Conservation (phyloP, 1,140 invertebrate genomes). For the Euwallacea fornicatus region DNA sequence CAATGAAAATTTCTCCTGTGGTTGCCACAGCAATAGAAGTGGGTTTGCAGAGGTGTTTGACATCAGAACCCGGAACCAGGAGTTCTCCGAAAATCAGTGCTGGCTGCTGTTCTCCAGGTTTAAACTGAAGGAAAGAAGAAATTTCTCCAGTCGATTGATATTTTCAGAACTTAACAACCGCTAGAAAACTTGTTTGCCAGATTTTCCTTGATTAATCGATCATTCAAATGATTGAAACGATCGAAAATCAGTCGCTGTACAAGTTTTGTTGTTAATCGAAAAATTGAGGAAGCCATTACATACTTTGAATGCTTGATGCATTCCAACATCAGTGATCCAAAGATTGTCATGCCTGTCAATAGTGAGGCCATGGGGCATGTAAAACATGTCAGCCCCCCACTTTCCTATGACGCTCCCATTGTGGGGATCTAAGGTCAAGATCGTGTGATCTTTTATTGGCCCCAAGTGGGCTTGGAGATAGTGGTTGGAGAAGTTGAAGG, state of each 20-base stretch:
- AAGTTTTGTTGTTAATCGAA: background rate
- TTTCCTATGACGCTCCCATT: slow-evolving; percentile 72
- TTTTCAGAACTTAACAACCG: too few relatives aligned
- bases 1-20: slow-evolving; percentile 89
- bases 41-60: slow-evolving; percentile 88
- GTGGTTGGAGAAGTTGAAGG: slow-evolving; percentile 73
- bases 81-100: slow-evolving; percentile 76
- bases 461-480: slow-evolving; percentile 67
- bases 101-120: slow-evolving; percentile 66
- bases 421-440: slow-evolving; percentile 74
- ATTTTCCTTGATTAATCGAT: too few relatives aligned
- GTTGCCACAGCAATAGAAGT: slow-evolving; percentile 86
- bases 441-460: slow-evolving; percentile 78
- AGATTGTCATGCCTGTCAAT: slow-evolving; percentile 84
- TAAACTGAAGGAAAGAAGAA: slow-evolving; percentile 62
- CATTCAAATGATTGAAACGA: too few relatives aligned
- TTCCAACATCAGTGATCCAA: slow-evolving; percentile 95
- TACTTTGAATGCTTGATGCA: slow-evolving; percentile 93
- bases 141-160: too few relatives aligned
- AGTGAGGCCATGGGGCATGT: slow-evolving; percentile 92
- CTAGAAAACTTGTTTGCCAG: too few relatives aligned
- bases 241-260: too few relatives aligned
- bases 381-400: slow-evolving; percentile 85
- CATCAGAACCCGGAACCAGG: slow-evolving; percentile 79
- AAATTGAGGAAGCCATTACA: background rate